A percentile compares a stretch with the other conserved stretches of the same genome.
phyloP scores from a whole-genome alignment of 2,113 vertebrate species.

The Psophia crepitans region DNA sequence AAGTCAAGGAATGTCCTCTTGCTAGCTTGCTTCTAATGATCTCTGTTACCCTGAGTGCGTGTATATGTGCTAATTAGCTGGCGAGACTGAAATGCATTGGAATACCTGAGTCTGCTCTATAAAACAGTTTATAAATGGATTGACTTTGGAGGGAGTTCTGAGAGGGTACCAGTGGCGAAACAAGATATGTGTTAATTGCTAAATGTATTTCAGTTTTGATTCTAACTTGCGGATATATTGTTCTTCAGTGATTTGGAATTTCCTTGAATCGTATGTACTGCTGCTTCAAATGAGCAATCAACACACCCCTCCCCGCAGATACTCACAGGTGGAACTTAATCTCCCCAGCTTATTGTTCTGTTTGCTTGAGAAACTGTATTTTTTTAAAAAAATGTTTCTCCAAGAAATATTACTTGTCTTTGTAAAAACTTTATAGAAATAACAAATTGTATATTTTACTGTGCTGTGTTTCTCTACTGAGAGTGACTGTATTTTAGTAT shows the following conservation, averaged over 20 bases:
- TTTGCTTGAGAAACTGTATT: neutral
- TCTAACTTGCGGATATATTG: neutral
- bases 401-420: neutral
- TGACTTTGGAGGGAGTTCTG: neutral
- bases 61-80: neutral
- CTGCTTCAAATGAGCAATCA: neutral
- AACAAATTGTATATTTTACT: no score
- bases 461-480: neutral
- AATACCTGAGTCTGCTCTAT: neutral
- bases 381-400: neutral
- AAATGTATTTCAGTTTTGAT: neutral
- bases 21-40: neutral
- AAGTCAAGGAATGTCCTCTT: neutral
- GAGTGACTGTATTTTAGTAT: neutral
- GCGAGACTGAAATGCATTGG: neutral
- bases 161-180: neutral
- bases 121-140: neutral
- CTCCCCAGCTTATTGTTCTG: neutral
- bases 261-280: neutral
- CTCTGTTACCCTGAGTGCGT: neutral
- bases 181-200: neutral
- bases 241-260: neutral
- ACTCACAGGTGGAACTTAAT: neutral
- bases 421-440: no score
- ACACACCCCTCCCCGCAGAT: neutral